These are phyloP conservation scores for Vulpes vulpes DNA, from an alignment of 2,113 vertebrate species.

Conservation along the genomic window DNA sequence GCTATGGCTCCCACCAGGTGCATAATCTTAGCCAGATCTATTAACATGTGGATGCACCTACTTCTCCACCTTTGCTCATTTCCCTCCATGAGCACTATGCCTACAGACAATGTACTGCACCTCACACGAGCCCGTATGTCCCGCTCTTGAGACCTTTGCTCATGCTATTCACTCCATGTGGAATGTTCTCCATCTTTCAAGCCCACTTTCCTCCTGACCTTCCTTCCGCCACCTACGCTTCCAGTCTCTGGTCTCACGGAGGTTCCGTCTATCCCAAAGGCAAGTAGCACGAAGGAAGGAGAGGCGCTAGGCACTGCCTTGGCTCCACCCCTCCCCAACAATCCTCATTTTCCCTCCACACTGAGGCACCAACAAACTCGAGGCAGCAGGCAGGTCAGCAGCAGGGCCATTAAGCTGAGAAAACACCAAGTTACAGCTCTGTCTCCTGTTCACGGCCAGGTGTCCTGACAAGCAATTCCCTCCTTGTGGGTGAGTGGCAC, in stretches of 20 bases:
- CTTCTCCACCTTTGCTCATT: background rate
- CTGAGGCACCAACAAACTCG: constrained; percentile 83
- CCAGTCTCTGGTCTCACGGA: background rate
- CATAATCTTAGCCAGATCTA: background rate
- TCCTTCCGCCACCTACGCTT: background rate
- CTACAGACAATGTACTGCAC: background rate
- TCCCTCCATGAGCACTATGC: background rate
- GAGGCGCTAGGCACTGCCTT: background rate
- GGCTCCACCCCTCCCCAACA: constrained; percentile 76
- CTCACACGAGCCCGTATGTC: background rate
- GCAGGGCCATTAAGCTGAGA: constrained; percentile 87
- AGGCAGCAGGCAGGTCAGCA: constrained; percentile 87
- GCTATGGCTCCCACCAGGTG: background rate
- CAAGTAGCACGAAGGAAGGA: background rate
- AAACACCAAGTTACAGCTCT: constrained; percentile 91
- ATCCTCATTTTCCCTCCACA: constrained; percentile 84
- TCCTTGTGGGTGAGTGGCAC: constrained; percentile 93
- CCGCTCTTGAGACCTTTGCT: background rate
- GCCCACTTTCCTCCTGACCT: background rate
- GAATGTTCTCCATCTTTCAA: constrained; percentile 35
- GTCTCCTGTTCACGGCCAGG: constrained; percentile 88
- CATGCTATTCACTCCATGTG: background rate
- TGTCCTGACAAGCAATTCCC: constrained; percentile 92
- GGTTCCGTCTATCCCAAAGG: background rate
- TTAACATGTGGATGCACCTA: background rate